Percentiles rank a stretch among this genome's conserved stretches.
Conservation (phyloP, 2,797 vertebrate species). For the Sebastes hubbsi region DNA sequence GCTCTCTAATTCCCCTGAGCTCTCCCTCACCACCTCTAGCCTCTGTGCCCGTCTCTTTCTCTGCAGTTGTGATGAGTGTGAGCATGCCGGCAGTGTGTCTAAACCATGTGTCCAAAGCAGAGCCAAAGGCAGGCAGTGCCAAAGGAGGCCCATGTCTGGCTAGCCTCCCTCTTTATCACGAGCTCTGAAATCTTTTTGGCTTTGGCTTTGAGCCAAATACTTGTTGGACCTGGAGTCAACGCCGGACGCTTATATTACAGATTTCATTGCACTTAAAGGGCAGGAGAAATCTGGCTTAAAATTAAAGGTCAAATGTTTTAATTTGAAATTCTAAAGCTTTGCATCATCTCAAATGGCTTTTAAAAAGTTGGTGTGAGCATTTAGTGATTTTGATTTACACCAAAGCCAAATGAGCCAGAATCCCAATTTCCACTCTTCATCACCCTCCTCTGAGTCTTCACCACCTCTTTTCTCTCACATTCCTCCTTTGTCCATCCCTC, state of each 20-base stretch:
- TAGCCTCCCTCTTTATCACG: constrained; percentile 20
- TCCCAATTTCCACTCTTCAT: constrained; percentile 34
- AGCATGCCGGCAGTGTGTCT: constrained; percentile 49
- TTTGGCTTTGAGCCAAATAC: constrained; percentile 9
- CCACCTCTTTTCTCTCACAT: constrained; percentile 55
- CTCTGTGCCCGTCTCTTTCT: constrained; percentile 12
- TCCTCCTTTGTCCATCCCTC: constrained; percentile 72
- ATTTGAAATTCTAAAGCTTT: neutral
- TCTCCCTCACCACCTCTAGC: constrained; percentile 17
- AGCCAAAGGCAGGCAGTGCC: constrained; percentile 44
- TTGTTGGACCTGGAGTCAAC: constrained; percentile 2
- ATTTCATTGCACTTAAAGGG: constrained; percentile 28
- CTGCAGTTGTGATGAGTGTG: constrained; percentile 38
- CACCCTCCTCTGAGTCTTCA: constrained; percentile 37
- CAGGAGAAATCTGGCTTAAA: constrained; percentile 19
- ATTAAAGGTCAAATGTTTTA: constrained; percentile 25
- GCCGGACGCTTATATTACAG: constrained; percentile 11
- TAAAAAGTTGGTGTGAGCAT: constrained; percentile 1
- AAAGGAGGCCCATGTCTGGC: constrained; percentile 43
- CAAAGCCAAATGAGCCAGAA: neutral
- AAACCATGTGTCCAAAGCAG: constrained; percentile 29
- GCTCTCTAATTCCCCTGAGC: constrained; percentile 29
- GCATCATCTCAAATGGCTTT: constrained; percentile 1
- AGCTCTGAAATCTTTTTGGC: constrained; percentile 21
- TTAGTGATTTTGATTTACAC: neutral